Evolutionary conservation across 2,797 vertebrate genomes (phyloP).

Genomic region (Muscicapa comitata): DNA sequence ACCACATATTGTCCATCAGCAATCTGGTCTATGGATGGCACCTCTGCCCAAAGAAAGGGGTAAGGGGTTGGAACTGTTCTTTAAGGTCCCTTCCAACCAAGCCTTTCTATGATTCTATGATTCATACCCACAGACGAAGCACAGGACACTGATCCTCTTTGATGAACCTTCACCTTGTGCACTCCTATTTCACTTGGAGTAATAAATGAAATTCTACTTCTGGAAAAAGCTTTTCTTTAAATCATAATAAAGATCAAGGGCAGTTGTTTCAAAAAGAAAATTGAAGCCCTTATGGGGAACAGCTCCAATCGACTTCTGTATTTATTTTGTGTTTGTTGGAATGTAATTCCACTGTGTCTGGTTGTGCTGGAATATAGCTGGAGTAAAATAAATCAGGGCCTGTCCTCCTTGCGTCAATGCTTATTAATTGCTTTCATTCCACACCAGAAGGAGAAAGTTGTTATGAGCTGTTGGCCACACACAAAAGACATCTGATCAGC

Average conservation of each 20-base stretch:
- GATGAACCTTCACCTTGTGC: background rate
- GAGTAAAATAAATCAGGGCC: constrained; percentile 24
- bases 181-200: background rate
- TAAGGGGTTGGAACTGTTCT: background rate
- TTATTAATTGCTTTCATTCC: constrained; percentile 41
- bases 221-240: background rate
- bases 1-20: background rate
- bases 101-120: background rate
- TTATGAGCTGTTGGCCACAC: background rate
- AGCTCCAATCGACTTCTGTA: background rate
- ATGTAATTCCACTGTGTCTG: background rate
- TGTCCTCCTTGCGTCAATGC: constrained; percentile 13
- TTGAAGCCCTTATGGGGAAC: background rate
- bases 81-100: background rate
- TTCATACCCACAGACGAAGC: background rate
- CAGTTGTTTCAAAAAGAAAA: background rate
- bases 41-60: background rate
- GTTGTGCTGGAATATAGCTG: background rate
- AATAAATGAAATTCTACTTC: background rate
- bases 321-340: constrained; percentile 9
- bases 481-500: background rate
- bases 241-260: background rate
- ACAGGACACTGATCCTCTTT: background rate
- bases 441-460: background rate
- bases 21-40: background rate